Conservation (phyloP, 53 echinoderm and acorn worm genomes). For the Echinarachnius parma region DNA sequence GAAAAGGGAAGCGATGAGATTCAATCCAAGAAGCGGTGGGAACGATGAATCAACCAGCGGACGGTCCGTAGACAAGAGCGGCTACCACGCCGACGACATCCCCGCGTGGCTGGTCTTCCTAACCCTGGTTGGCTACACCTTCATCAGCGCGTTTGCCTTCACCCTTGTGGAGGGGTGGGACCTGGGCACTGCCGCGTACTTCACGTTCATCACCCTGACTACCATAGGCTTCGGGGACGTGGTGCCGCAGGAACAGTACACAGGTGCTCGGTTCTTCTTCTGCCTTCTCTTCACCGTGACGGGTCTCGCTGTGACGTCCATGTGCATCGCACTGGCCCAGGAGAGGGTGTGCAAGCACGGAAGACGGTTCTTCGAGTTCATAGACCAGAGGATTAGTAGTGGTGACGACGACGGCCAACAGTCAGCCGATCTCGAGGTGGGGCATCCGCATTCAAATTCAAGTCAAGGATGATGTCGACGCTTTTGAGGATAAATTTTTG, state of each 20-base stretch:
- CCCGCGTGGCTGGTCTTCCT: conserved; percentile 56
- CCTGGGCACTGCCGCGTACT: conserved; percentile 65
- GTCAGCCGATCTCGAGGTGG: neutral
- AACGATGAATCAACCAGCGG: neutral
- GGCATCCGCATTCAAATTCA: no score
- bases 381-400: neutral
- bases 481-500: no score
- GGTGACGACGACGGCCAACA: neutral
- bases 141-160: conserved; percentile 59
- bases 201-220: conserved; percentile 82
- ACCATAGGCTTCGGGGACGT: conserved; percentile 84
- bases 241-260: conserved; percentile 59
- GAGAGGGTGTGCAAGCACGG: conserved; percentile 49
- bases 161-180: conserved; percentile 54
- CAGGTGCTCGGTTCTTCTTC: conserved; percentile 50
- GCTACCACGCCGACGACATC: conserved; percentile 42
- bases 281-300: conserved; percentile 67
- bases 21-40: neutral
- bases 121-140: conserved; percentile 58
- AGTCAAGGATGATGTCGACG: no score
- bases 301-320: conserved; percentile 82
- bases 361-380: neutral
- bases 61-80: neutral
- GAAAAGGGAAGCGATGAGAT: neutral
- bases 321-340: conserved; percentile 73